Evolutionary conservation across 2,797 vertebrate genomes (phyloP), one percentile per base, ranked within the genome.

Genomic region (Poecilia wingei): DNA sequence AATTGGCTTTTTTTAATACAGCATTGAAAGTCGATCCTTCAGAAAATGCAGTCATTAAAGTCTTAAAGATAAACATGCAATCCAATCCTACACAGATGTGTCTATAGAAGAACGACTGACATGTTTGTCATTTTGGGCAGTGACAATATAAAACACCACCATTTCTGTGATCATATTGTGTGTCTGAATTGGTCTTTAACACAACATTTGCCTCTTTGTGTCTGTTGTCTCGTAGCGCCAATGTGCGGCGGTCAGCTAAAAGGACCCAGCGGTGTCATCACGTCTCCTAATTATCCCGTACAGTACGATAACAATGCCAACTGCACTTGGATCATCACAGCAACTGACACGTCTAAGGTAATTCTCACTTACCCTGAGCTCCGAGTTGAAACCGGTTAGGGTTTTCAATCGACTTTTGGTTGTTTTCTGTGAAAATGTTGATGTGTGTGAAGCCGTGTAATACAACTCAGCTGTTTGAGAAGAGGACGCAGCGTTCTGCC

Each of bases 231-330:
- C 87, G 22, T 91, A 99, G 98, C 98, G 25, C 96, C 98, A 3
- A 99, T 99, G 97, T 99, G 98, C 75, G 98, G 99, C 73, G 96
- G 94, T 59, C 98, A 96, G 88, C 91, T 99, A 51, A 96, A 96
- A 66, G 98, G 98, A 1, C 98, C 98, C 72, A 96, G 93, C 0
- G 98, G 98, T 0, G 93, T 98, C 91, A 97, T 99, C 91, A 98
- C 98, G 0, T 99, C 98, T 55, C 98, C 98, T 61, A 99, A 99
- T 94, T 99, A 97, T 86, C 98, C 98, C 0, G 98, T 99, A 72
- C 98, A 99, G 59, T 99, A 99, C 2, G 98, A 99, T 92, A 99
- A 98, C 96, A 99, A 99, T 0, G 98, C 98, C 43, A 99, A 98
- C 94, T 99, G 98, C 46, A 97, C 98, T 57, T 99, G 98, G 98